Percentiles rank a stretch among this genome's conserved stretches.
These are phyloP conservation scores for Tineola bisselliella DNA, from an alignment of 2,888 invertebrate species.

Conservation along the genomic window DNA sequence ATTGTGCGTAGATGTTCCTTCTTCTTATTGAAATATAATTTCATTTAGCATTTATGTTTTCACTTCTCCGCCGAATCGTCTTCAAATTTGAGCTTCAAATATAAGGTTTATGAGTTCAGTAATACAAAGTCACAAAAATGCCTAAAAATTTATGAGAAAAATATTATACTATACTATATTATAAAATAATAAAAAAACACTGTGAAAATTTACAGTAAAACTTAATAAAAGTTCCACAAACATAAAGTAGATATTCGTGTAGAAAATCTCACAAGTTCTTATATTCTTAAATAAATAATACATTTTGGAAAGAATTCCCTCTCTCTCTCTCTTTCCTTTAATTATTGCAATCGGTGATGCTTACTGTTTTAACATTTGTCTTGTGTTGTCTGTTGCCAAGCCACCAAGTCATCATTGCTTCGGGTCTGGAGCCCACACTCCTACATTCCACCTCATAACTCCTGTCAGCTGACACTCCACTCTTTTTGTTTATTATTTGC, in stretches of 20 bases:
- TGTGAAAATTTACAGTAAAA: neutral
- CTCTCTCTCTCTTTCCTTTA: no score
- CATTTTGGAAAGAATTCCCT: neutral
- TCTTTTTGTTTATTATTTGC: slow-evolving; percentile 81
- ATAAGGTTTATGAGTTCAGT: no score
- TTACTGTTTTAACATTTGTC: slow-evolving; percentile 79
- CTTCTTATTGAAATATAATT: neutral
- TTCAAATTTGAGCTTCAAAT: no score
- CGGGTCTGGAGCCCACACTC: slow-evolving; percentile 84
- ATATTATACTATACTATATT: no score
- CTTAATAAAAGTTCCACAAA: neutral
- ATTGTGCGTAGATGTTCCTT: no score
- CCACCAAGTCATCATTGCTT: slow-evolving; percentile 89
- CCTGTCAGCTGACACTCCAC: slow-evolving; percentile 82
- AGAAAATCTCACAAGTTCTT: no score
- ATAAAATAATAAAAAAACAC: no score
- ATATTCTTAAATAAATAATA: neutral
- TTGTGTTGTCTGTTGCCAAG: slow-evolving; percentile 80
- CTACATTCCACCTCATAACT: slow-evolving; percentile 86
- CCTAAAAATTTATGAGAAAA: no score
- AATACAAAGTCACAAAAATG: no score
- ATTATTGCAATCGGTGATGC: slow-evolving; percentile 43
- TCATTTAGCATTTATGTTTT: neutral
- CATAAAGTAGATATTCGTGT: neutral
- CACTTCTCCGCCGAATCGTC: neutral